Conservation (phyloP, 2,888 invertebrate species). For the Plebejus argus region DNA sequence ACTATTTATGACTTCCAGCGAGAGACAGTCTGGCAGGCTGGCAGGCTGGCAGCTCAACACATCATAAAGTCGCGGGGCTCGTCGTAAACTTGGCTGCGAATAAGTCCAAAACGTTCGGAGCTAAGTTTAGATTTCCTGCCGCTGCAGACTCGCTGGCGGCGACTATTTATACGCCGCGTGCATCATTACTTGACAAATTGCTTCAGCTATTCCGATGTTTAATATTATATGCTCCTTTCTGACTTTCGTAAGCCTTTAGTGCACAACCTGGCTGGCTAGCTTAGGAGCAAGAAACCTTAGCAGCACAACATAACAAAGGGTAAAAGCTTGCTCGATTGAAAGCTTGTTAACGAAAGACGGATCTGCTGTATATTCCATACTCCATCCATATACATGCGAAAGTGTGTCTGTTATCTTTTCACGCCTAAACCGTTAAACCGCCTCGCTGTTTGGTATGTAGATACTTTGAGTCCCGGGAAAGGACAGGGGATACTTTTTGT, state of each 20-base stretch:
- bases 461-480: too few species aligned
- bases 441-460: too few species aligned
- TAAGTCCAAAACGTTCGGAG: background rate
- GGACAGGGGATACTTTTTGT: too few species aligned
- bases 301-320: too few species aligned
- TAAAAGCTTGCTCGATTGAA: too few species aligned
- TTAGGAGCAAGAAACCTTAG: too few species aligned
- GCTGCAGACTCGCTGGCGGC: slow-evolving; percentile 14
- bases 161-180: background rate
- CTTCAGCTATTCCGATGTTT: background rate
- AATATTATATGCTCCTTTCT: background rate
- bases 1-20: background rate
- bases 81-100: slow-evolving; percentile 14
- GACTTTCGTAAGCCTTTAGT: background rate
- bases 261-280: background rate
- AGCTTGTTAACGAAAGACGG: too few species aligned
- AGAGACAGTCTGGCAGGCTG: background rate
- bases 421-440: too few species aligned
- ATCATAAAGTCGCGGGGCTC: background rate
- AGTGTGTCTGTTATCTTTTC: too few species aligned
- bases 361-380: too few species aligned
- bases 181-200: background rate
- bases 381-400: too few species aligned
- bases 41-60: background rate
- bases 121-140: slow-evolving; percentile 9